Conservation (phyloP, 2,113 vertebrate species). For the Clinocottus analis region DNA sequence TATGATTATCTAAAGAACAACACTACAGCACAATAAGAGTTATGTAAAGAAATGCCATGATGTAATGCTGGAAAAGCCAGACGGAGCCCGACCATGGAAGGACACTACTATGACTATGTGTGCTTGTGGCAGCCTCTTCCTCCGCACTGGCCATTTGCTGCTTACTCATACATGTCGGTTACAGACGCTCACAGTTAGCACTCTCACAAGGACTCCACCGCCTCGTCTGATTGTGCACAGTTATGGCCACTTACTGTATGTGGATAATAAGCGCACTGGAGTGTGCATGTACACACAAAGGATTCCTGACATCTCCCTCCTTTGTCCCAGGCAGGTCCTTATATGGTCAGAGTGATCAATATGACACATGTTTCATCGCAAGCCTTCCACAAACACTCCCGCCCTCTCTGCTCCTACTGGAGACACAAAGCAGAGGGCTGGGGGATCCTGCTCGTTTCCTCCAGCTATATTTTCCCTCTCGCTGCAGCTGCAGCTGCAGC, state of each 20-base stretch:
- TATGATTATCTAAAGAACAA: slow-evolving; percentile 41
- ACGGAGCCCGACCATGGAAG: slow-evolving; percentile 29
- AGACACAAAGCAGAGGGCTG: slow-evolving; percentile 71
- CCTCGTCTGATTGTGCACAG: slow-evolving; percentile 6
- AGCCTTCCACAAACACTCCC: slow-evolving; percentile 70
- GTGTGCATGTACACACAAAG: slow-evolving; percentile 11
- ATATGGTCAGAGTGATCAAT: slow-evolving; percentile 80
- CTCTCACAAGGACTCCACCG: slow-evolving; percentile 10
- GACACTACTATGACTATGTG: slow-evolving; percentile 32
- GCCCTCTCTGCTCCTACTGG: slow-evolving; percentile 35
- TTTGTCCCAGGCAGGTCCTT: slow-evolving; percentile 68
- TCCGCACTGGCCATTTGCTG: slow-evolving; percentile 43
- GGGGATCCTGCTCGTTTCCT: slow-evolving; percentile 26
- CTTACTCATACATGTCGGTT: slow-evolving; percentile 57
- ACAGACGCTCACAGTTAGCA: slow-evolving; percentile 15
- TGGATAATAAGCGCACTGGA: not conserved
- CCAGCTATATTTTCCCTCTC: slow-evolving; percentile 13
- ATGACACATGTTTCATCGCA: slow-evolving; percentile 71
- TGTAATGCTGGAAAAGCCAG: slow-evolving; percentile 51
- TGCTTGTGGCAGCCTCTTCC: slow-evolving; percentile 30
- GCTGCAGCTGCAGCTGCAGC: slow-evolving; percentile 32
- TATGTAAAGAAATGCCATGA: slow-evolving; percentile 49
- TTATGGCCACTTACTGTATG: slow-evolving; percentile 15
- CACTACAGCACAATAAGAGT: slow-evolving; percentile 29
- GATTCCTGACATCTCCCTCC: slow-evolving; percentile 66